A percentile compares a stretch with the other conserved stretches of the same genome.
Conservation (phyloP, 1,140 invertebrate species). For the Tribolium madens region DNA sequence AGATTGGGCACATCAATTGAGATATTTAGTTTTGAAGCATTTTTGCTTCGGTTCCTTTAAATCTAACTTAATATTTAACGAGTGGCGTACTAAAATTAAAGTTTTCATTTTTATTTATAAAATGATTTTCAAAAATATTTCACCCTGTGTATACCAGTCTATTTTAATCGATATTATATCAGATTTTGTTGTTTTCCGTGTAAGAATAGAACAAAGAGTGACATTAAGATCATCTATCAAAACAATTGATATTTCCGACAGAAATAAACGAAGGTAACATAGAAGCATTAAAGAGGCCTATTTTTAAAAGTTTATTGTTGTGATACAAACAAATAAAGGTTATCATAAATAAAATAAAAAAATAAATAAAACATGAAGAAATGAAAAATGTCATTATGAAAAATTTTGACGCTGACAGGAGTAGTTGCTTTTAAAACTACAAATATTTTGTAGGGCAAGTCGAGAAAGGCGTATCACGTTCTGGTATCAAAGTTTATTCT, state of each 20-base stretch:
- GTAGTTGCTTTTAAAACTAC: too few relatives aligned
- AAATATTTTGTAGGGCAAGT: slow-evolving; percentile 3
- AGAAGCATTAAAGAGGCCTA: neutral
- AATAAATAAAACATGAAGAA: neutral
- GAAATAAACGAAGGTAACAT: neutral
- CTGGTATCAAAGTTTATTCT: neutral
- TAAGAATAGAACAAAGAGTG: slow-evolving; percentile 3
- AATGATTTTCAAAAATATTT: too few relatives aligned
- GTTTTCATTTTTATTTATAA: too few relatives aligned
- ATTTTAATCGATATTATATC: too few relatives aligned
- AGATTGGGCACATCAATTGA: neutral
- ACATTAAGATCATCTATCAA: slow-evolving; percentile 7
- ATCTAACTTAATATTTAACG: neutral
- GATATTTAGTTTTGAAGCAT: neutral
- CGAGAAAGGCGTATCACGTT: neutral
- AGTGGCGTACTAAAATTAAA: too few relatives aligned
- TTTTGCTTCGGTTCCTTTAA: neutral
- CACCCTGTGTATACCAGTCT: neutral
- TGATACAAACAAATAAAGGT: neutral
- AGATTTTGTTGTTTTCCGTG: neutral
- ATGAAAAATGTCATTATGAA: neutral
- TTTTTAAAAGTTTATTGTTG: slow-evolving; percentile 19
- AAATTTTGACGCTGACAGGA: too few relatives aligned
- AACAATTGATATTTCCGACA: slow-evolving; percentile 21
- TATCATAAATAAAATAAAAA: neutral